Evolutionary conservation across 2,888 invertebrate genomes (phyloP), one percentile per base, ranked within the genome.

Genomic region (Xiphydria camelus): DNA sequence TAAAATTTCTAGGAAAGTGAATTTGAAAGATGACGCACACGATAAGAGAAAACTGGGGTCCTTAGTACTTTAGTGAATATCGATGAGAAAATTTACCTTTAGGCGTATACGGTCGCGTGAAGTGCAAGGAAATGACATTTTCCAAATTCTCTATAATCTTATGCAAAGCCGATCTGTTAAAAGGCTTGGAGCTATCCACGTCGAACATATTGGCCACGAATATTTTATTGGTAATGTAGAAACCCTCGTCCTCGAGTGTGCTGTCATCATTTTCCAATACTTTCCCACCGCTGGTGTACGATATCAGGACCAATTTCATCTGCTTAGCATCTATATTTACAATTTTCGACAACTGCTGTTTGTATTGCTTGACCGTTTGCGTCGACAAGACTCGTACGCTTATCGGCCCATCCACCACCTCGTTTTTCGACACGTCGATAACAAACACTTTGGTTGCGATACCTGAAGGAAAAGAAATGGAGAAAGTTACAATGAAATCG

Each of bases 51-150:
- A 7, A 37, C 33, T 6, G 3, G n/a, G 12, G n/a, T 7, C 9
- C 12, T 4, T 2, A 25, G 15, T 15, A 18, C 14, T 37, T 23
- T 25, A n/a, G 33, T 5, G 10, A 25, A 38, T 15, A 19, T 20
- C 1, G 14, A 12, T 20, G n/a, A 17, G 18, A 19, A 20, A 70
- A 70, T 61, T 73, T 78, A 80, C 83, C 81, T 70, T 80, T 77
- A 65, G 81, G 82, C 12, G 80, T 79, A 51, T 83, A 81, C 7
- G 88, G 88, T 49, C 88, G 77, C 53, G 79, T 75, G 38, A 88
- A 73, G 61, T 80, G 80, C 42, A 88, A 69, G 51, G 82, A 80
- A 49, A 86, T 83, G 32, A 87, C 79, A 63, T 83, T 77, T 54
- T 81, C 80, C 60, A 84, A 83, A 45, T 82, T 78, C 49, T 82